These are phyloP conservation scores for Oplegnathus fasciatus DNA, from an alignment of 2,113 vertebrate genomes.

Conservation along the genomic window DNA sequence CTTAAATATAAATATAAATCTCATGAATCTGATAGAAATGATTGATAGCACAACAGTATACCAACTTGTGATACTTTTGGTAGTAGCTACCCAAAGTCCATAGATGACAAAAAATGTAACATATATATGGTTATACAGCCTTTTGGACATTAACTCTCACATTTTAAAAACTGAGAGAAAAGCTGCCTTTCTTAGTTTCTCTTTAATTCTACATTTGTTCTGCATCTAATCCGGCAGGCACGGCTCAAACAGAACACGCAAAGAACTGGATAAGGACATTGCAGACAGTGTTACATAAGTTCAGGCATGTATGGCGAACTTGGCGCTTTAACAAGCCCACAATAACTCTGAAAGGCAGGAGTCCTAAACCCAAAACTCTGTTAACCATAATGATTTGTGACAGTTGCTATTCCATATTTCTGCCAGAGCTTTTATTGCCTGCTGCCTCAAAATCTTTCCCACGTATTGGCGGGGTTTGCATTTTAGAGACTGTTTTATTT, in stretches of 20 bases:
- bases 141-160: neutral
- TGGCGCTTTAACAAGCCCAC: slow-evolving; percentile 41
- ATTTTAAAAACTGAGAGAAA: neutral
- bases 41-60: neutral
- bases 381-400: slow-evolving; percentile 44
- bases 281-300: slow-evolving; percentile 52
- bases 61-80: neutral
- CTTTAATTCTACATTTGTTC: slow-evolving; percentile 26
- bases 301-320: slow-evolving; percentile 20
- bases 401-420: slow-evolving; percentile 20
- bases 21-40: neutral
- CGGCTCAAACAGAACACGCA: neutral
- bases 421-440: slow-evolving; percentile 42
- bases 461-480: slow-evolving; percentile 5
- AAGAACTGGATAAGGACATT: slow-evolving; percentile 8
- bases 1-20: neutral
- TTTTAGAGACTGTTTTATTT: slow-evolving; percentile 9
- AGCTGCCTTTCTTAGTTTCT: neutral
- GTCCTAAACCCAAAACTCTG: slow-evolving; percentile 45
- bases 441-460: slow-evolving; percentile 21
- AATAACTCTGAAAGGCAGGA: slow-evolving; percentile 40
- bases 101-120: neutral
- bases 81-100: neutral
- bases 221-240: slow-evolving; percentile 7
- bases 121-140: neutral